These are phyloP conservation scores for Brachionus paranguensis DNA, from an alignment of 1,140 invertebrate genomes.

Conservation along the genomic window DNA sequence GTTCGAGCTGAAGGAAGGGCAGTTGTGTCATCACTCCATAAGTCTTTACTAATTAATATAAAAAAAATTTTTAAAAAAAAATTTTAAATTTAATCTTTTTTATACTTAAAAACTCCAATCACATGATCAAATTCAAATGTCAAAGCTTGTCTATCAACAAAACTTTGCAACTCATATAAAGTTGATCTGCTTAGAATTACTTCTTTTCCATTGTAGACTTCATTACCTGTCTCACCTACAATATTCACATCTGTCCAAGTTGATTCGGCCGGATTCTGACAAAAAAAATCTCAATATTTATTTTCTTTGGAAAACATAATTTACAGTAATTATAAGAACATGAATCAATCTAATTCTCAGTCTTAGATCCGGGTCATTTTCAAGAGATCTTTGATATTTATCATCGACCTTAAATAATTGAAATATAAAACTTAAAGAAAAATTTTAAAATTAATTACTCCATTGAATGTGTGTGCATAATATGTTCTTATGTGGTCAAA, in stretches of 20 bases:
- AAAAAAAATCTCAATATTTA: not conserved
- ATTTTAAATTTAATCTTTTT: not conserved
- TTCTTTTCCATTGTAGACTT: conserved; percentile 14
- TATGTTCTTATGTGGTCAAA: conserved; percentile 7
- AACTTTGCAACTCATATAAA: not conserved
- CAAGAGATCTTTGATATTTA: conserved; percentile 8
- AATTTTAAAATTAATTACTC: not conserved
- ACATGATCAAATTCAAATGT: conserved; percentile 8
- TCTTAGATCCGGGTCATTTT: not conserved
- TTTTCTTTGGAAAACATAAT: not conserved
- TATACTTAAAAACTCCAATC: not conserved
- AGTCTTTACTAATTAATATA: conserved; percentile 7
- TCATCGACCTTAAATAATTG: not conserved
- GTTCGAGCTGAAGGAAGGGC: not conserved
- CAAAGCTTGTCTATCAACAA: not conserved
- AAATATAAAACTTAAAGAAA: not conserved
- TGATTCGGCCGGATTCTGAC: not conserved
- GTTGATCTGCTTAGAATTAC: not conserved
- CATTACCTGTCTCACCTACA: not conserved
- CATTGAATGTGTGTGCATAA: conserved; percentile 14
- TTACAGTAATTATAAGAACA: conserved; percentile 1
- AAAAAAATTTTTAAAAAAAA: not conserved
- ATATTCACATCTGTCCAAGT: not conserved
- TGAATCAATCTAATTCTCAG: not conserved
- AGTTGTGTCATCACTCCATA: not conserved